Evolutionary conservation across 2,113 vertebrate genomes (phyloP), one percentile per base, ranked within the genome.

Genomic region (Perca fluviatilis): DNA sequence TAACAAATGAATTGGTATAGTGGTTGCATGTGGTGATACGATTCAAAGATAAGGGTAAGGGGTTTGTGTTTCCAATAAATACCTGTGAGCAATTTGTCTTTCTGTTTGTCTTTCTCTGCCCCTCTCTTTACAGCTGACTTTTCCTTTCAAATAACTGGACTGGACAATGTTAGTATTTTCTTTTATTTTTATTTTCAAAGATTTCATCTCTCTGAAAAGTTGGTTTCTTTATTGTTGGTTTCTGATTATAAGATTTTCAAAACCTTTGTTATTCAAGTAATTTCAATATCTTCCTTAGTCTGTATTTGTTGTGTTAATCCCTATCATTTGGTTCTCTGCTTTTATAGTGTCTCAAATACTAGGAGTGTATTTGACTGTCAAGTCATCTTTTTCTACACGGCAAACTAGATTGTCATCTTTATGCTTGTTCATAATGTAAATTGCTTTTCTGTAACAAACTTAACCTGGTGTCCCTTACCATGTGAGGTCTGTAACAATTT

Each of bases 231-330:
- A 27, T 36, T 49, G 0, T 54, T 23, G 1, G 1, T 57, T 65
- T 57, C 8, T 11, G 50, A 61, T 61, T 23, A 25, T 15, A 62
- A 27, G 14, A 33, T 50, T 74, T 51, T 16, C 7, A 25, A 58
- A 25, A 50, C 9, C 6, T 62, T 51, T 1, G 5, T 23, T 43
- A 50, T 58, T 69, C 2, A 27, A 56, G 57, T 51, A 46, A 56
- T 36, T 51, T 62, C 25, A 65, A 53, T 64, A 53, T 27, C 30
- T 16, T 21, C 13, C 21, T 79, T 58, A 51, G 23, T 74, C 19
- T 69, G 23, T 73, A 50, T 51, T 43, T 80, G 71, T 33, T 67
- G 33, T 71, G n/a, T 71, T 62, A 76, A 13, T 30, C 70, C 51
- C 14, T 50, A 15, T 30, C 23, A 47, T 66, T 64, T 47, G 67